phyloP scores from a whole-genome alignment of 2,113 vertebrate genomes.

The Lepus timidus region DNA sequence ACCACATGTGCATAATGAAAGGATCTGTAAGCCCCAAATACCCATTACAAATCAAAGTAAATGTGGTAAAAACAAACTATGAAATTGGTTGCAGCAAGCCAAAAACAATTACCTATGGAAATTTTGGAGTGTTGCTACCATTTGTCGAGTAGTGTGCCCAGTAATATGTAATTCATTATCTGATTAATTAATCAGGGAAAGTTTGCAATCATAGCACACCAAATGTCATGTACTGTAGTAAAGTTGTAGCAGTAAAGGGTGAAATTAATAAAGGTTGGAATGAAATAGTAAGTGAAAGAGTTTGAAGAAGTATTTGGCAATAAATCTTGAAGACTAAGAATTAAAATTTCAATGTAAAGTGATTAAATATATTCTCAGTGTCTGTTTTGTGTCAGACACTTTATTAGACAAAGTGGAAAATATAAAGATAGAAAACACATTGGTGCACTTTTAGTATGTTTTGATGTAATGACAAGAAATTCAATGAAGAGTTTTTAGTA shows the following conservation, averaged over 20 bases:
- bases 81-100: conserved; percentile 50
- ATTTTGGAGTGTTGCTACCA: background rate
- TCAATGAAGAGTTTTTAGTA: conserved; percentile 10
- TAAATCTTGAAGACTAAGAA: background rate
- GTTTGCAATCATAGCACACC: conserved; percentile 14
- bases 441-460: background rate
- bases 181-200: conserved; percentile 17
- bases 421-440: background rate
- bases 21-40: background rate
- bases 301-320: background rate
- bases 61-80: conserved; percentile 55
- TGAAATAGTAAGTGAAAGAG: conserved; percentile 33
- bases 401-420: background rate
- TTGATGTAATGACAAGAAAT: background rate
- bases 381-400: background rate
- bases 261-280: conserved; percentile 16
- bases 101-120: conserved; percentile 26
- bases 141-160: conserved; percentile 6
- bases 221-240: conserved; percentile 13
- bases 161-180: background rate
- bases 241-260: background rate
- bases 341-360: background rate
- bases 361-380: conserved; percentile 1
- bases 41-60: conserved; percentile 22
- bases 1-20: background rate